Evolutionary conservation across 2,888 invertebrate genomes (phyloP).

Genomic region (Campoplex capitator): DNA sequence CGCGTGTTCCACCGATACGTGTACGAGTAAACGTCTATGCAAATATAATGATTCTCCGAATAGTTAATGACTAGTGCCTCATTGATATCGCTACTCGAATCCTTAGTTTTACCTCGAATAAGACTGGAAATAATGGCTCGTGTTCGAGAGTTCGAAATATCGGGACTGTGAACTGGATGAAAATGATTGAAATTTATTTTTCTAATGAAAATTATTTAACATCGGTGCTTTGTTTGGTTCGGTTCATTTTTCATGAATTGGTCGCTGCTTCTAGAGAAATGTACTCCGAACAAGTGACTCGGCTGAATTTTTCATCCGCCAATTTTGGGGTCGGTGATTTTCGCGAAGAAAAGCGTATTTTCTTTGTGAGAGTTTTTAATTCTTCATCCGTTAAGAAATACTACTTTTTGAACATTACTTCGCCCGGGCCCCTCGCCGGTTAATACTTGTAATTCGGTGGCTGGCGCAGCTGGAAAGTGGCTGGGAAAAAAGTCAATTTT

Average conservation of each 20-base stretch:
- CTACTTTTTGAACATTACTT: background rate
- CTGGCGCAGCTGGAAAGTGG: too few species aligned
- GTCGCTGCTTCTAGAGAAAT: background rate
- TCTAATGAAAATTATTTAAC: background rate
- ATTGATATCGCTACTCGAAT: background rate
- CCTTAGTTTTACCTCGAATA: background rate
- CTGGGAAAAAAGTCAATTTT: constrained; percentile 1
- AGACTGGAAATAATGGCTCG: background rate
- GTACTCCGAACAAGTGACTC: background rate
- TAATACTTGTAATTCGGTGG: background rate
- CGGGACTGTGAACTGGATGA: background rate
- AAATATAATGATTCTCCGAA: constrained; percentile 8
- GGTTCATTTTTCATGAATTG: background rate
- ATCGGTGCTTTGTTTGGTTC: background rate
- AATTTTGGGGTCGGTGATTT: background rate
- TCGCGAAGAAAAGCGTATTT: background rate
- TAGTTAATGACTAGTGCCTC: background rate
- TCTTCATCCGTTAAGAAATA: background rate
- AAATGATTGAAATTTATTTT: background rate
- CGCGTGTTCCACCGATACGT: constrained; percentile 1
- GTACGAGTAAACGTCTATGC: constrained; percentile 15
- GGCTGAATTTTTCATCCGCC: background rate
- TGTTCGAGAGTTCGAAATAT: background rate
- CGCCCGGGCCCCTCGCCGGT: background rate
- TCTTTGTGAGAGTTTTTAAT: background rate